Base-by-base conservation (phyloP, 2,888 invertebrate genomes). In the Theretra japonica region DNA sequence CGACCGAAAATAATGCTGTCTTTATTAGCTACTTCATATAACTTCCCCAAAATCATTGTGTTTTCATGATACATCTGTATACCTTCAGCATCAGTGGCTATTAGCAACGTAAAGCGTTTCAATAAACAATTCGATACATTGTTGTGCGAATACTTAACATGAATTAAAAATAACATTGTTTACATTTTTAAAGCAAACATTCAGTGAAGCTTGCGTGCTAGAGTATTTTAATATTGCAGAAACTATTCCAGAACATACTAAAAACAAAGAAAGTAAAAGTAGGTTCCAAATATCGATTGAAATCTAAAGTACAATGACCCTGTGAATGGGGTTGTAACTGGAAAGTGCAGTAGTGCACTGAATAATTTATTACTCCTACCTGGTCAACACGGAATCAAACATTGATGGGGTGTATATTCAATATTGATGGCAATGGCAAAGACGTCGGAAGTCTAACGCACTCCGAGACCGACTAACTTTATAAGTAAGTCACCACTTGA, bases 351-450 rank as follows among this genome's bases (percentile, higher is more conserved):
- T 75, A 62, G 41, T 84, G 82, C 75, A 81, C 75, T 92, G 86
- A 91, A 91, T 91, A 88, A 90, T 89, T 81, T 79, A 91, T 90
- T 76, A 82, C 82, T 83, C 91, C 90, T 90, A 89, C 91, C 90
- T 91, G 88, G 90, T 80, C 85, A 90, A 83, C 76, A 80, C 83
- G 80, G 80, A 80, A 83, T 81, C 78, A 75, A 78, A 82, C 89
- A 89, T 89, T 80, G 75, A 72, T 73, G 75, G 74, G 73, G 74
- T 73, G 74, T 2, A 41, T 41, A 41, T 41, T 41, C 41, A 41
- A 41, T 41, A 3, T 2, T 41, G 15, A 15, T 11, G 41, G 11
- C 41, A 75, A 73, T 76, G 74, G 77, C 77, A 77, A 78, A 84
- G 85, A 90, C 90, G 89, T 90, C 88, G 82, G 80, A 79, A 80